These are phyloP conservation scores for Perodicticus potto DNA, from an alignment of 2,797 vertebrate genomes.

Conservation along the genomic window DNA sequence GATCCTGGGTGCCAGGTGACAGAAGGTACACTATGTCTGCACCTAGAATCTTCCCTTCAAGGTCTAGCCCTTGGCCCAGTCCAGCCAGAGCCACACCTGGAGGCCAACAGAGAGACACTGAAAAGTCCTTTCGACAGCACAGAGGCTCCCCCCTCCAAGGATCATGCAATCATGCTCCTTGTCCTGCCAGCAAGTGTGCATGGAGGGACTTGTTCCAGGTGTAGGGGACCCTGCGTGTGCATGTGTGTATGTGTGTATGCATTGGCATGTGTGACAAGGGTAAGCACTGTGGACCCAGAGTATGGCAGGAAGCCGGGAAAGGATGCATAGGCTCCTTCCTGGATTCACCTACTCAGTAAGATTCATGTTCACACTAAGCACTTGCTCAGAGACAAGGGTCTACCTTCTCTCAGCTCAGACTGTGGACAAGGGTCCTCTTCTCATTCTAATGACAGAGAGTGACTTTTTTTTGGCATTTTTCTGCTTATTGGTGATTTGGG, in stretches of 20 bases:
- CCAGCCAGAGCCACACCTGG: background rate
- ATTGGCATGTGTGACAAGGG: background rate
- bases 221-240: background rate
- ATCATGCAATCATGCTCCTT: background rate
- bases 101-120: too few relatives aligned
- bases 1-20: accelerated
- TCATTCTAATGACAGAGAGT: background rate
- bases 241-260: too few relatives aligned
- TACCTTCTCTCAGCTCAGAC: background rate
- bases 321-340: background rate
- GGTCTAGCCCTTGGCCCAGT: background rate
- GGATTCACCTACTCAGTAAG: background rate
- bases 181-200: background rate
- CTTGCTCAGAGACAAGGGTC: background rate
- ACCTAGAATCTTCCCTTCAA: background rate
- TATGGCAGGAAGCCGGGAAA: background rate
- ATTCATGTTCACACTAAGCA: accelerated
- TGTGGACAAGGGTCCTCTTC: background rate
- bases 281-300: background rate
- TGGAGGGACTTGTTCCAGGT: too few relatives aligned
- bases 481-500: background rate
- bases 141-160: background rate
- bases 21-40: accelerated
- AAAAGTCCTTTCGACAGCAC: background rate
- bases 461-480: background rate